phyloP scores from a whole-genome alignment of 2,797 vertebrate species.

The Chromobotia macracanthus region DNA sequence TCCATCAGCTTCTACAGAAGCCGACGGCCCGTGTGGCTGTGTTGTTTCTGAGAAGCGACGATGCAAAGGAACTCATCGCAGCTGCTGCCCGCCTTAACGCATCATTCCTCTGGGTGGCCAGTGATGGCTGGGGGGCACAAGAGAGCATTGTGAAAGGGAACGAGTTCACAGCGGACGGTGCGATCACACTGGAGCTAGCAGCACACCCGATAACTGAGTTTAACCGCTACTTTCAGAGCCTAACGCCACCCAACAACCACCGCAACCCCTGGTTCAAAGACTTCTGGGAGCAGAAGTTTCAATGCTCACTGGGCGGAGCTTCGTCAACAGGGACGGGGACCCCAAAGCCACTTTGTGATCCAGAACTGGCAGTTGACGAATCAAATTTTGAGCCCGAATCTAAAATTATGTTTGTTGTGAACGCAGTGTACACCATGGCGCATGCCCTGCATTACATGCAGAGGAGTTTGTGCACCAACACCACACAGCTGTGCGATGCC shows the following conservation, averaged over 20 bases:
- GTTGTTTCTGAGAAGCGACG: conserved; percentile 93
- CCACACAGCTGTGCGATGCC: conserved; percentile 90
- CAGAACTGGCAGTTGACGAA: conserved; percentile 84
- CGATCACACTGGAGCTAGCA: conserved; percentile 93
- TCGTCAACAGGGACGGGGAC: conserved; percentile 60
- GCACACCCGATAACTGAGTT: conserved; percentile 91
- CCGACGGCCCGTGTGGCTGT: conserved; percentile 94
- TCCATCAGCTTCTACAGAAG: conserved; percentile 93
- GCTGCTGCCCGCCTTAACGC: conserved; percentile 91
- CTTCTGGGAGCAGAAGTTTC: conserved; percentile 98
- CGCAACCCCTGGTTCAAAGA: conserved; percentile 97
- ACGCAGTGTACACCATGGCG: conserved; percentile 97
- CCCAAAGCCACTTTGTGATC: conserved; percentile 83
- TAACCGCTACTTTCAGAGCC: conserved; percentile 90
- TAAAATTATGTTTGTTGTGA: conserved; percentile 99
- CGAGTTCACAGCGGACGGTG: conserved; percentile 90
- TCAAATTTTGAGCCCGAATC: conserved; percentile 95
- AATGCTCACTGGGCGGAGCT: conserved; percentile 83
- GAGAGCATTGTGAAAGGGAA: conserved; percentile 96
- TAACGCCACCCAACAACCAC: conserved; percentile 87
- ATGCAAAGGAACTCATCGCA: conserved; percentile 91
- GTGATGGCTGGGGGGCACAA: conserved; percentile 97
- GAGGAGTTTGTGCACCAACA: conserved; percentile 89
- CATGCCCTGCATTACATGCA: conserved; percentile 95
- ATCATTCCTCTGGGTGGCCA: conserved; percentile 98